Evolutionary conservation across 37 sponge, comb jelly and placozoan genomes (phyloP).

Genomic region (Oscarella lobularis): DNA sequence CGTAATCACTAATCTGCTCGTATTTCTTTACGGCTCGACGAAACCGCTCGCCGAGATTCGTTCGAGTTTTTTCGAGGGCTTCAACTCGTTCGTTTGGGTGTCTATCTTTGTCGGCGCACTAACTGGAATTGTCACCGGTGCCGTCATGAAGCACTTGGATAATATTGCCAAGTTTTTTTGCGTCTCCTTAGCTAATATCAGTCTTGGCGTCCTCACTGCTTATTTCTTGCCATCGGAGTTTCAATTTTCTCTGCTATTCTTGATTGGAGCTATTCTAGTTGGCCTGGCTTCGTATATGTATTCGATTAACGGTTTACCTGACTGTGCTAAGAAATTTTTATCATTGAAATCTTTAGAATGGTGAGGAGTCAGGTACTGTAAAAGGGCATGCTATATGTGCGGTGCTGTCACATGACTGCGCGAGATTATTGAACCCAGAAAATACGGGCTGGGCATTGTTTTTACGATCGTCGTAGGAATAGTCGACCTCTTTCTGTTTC

Average conservation of each 20-base stretch:
- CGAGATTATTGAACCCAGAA: too few species aligned
- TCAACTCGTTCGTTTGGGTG: background rate
- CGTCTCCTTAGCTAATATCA: background rate
- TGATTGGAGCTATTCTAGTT: background rate
- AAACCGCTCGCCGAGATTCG: background rate
- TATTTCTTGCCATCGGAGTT: background rate
- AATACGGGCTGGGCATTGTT: too few species aligned
- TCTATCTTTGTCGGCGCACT: background rate
- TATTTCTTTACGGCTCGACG: background rate
- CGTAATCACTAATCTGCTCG: background rate
- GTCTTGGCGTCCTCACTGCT: background rate
- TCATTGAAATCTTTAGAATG: too few species aligned
- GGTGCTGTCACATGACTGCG: too few species aligned
- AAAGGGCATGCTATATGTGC: too few species aligned
- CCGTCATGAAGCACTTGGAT: background rate
- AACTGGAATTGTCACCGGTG: background rate
- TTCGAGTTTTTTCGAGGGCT: background rate
- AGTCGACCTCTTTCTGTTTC: too few species aligned
- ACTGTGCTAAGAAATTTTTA: too few species aligned
- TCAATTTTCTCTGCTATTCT: background rate
- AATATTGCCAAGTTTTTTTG: background rate
- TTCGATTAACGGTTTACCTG: background rate
- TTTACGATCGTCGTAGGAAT: too few species aligned
- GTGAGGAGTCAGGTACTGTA: too few species aligned
- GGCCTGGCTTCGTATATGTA: background rate